Base-by-base conservation (phyloP, 1,140 invertebrate species). In the Heterodera schachtii region DNA sequence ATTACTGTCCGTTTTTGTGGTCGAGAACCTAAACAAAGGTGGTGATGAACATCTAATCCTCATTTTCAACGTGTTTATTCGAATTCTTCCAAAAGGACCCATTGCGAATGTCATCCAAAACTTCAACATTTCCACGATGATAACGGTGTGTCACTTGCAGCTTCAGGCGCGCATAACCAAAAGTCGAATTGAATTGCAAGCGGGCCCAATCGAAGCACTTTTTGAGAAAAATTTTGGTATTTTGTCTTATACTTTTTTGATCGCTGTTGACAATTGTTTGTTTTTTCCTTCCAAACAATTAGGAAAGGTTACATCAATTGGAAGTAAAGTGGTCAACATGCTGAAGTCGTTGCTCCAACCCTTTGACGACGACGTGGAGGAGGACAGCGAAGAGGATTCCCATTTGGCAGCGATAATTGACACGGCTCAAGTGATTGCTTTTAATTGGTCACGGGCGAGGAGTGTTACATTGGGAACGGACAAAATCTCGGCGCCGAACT, bases 121-220 rank as follows among this genome's bases (percentile, higher is more conserved):
- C 46, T 83, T 85, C 73, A 71, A 78, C 57, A 46, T 71, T 16
- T 83, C 84, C 6, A 73, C 84, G 57, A 60, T 77, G 13, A 78
- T 85, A 43, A 77, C 85, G 52, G 46, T 85, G 64, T 85, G 84
- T 44, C 81, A 85, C 74, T 77, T 85, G 47, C 80, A 85, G 74
- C 46, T 86, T 6, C 84, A 85, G 47, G 69, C 75, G 13, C 60
- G 70, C 6, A 31, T 85, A n/a, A 83, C 73, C n/a, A 73, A 75
- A 21, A 49, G 74, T 44, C 41, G 80, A 64, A 78, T 86, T 43
- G 69, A 67, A 13, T 31, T 85, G 3, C 44, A 78, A 19, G 49
- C 84, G 19, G 84, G 84, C 16, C 79, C 84, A 21, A 78, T 86
- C 16, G 75, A 86, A 52, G 66, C 64, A 44, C 41, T 86, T 21